Evolutionary conservation across 2,113 vertebrate species (phyloP).

Genomic region (Elanus axillaris): DNA sequence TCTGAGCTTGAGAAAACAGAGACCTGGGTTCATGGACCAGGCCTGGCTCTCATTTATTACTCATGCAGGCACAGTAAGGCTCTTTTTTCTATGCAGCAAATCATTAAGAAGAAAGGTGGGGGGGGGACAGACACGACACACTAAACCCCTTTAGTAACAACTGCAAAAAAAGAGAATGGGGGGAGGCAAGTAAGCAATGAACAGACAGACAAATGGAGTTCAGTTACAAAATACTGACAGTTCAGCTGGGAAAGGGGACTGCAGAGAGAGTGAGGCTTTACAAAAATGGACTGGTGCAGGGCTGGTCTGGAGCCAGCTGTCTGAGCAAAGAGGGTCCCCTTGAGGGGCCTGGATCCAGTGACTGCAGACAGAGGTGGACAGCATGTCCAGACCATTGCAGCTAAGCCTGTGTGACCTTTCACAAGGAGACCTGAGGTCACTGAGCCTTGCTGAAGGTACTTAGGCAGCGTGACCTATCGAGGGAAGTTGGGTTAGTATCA

Average conservation of each 20-base stretch:
- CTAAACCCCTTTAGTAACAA: not conserved
- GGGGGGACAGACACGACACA: no score
- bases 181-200: not conserved
- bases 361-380: not conserved
- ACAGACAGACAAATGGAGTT: not conserved
- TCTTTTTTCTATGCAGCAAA: not conserved
- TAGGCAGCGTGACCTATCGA: not conserved
- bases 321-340: not conserved
- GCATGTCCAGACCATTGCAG: not conserved
- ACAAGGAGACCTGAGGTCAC: not conserved
- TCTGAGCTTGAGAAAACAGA: constrained; percentile 16
- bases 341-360: fast-evolving
- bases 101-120: not conserved
- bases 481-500: not conserved
- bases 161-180: not conserved
- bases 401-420: not conserved
- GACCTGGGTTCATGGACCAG: not conserved
- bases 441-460: fast-evolving
- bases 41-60: constrained; percentile 6
- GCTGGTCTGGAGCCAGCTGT: not conserved
- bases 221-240: not conserved
- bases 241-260: not conserved
- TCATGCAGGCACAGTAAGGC: not conserved
- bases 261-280: not conserved
- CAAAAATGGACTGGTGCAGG: not conserved